phyloP scores from a whole-genome alignment of 2,888 invertebrate genomes.

The Lottia gigantea region DNA sequence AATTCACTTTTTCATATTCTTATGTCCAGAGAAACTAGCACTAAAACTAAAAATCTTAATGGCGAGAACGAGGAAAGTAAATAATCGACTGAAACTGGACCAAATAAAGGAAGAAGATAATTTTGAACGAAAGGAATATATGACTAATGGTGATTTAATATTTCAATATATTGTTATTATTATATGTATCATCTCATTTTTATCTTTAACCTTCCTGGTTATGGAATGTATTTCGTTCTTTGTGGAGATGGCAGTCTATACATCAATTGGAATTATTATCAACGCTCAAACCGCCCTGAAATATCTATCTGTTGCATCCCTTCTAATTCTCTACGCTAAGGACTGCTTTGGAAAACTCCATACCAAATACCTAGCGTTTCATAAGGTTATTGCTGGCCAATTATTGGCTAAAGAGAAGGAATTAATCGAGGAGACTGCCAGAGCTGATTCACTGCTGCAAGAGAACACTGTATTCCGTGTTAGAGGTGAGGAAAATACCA shows the following conservation, averaged over 20 bases:
- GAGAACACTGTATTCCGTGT: slow-evolving; percentile 56
- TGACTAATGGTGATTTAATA: slow-evolving; percentile 19
- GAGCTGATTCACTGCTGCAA: slow-evolving; percentile 35
- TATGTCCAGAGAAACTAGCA: slow-evolving; percentile 35
- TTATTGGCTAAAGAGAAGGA: slow-evolving; percentile 29
- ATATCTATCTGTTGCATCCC: slow-evolving; percentile 53
- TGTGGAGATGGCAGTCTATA: slow-evolving; percentile 58
- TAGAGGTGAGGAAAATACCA: slow-evolving; percentile 34
- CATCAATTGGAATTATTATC: slow-evolving; percentile 60
- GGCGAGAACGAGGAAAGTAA: slow-evolving; percentile 8
- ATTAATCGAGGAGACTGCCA: slow-evolving; percentile 38
- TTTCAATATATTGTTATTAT: slow-evolving; percentile 40
- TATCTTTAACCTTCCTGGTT: slow-evolving; percentile 51
- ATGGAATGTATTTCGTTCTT: slow-evolving; percentile 58
- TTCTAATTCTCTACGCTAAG: slow-evolving; percentile 54
- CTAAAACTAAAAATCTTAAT: neutral
- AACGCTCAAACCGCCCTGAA: slow-evolving; percentile 53
- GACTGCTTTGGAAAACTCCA: slow-evolving; percentile 56
- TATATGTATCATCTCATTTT: slow-evolving; percentile 46
- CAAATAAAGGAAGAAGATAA: slow-evolving; percentile 30
- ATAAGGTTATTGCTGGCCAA: slow-evolving; percentile 39
- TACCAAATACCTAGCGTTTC: slow-evolving; percentile 56
- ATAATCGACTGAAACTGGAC: slow-evolving; percentile 25
- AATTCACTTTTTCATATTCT: slow-evolving; percentile 44
- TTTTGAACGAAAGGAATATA: slow-evolving; percentile 29